These are phyloP conservation scores for Streblospio benedicti DNA, from an alignment of 1,140 invertebrate species.

Conservation along the genomic window DNA sequence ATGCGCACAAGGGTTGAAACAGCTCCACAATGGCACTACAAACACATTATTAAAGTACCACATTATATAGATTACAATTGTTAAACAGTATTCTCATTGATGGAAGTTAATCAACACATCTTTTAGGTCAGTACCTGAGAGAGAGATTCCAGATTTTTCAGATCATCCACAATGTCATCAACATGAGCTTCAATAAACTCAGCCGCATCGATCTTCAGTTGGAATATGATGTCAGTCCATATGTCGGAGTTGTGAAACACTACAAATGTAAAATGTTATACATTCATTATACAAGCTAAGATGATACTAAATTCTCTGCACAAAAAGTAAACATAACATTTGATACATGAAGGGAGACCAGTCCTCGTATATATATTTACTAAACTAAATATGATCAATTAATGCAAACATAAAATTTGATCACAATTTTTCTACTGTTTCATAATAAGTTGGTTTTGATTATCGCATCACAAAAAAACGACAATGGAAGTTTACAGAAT, in stretches of 20 bases:
- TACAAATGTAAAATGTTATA: slow-evolving; percentile 19
- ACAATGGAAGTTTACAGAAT: too few species aligned
- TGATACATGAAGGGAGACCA: too few species aligned
- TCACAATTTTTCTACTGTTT: too few species aligned
- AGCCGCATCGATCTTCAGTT: slow-evolving; percentile 30
- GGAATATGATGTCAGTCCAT: slow-evolving; percentile 37
- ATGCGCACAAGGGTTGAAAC: slow-evolving; percentile 53
- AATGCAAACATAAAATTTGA: slow-evolving; percentile 1
- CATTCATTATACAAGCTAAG: too few species aligned
- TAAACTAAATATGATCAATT: not conserved
- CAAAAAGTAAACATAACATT: not conserved
- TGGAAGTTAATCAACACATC: too few species aligned
- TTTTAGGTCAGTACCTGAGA: too few species aligned
- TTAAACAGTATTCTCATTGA: not conserved
- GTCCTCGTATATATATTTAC: too few species aligned
- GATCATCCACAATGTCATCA: not conserved
- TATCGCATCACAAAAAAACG: too few species aligned
- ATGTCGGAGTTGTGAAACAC: slow-evolving; percentile 26
- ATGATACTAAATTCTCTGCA: not conserved
- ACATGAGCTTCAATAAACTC: slow-evolving; percentile 22
- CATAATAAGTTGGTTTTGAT: too few species aligned
- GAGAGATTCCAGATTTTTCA: not conserved
- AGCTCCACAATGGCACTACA: slow-evolving; percentile 33
- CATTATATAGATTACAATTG: not conserved
- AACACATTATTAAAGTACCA: not conserved